Conservation (phyloP, 2,888 invertebrate species). For the Brachylomia viminalis region DNA sequence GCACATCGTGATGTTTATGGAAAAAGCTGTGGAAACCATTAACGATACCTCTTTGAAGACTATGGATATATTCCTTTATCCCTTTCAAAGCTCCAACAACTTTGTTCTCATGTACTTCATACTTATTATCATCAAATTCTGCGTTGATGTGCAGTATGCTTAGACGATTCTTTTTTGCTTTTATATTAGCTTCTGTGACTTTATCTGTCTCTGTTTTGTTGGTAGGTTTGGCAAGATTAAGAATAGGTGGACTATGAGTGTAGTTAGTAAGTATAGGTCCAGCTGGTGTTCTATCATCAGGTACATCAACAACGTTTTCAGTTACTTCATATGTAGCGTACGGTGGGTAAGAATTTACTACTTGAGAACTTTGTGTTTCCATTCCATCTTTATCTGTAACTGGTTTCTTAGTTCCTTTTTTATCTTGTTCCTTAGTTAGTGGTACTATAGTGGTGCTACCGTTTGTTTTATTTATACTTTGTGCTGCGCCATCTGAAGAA, state of each 20-base stretch:
- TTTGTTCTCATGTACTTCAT: constrained; percentile 45
- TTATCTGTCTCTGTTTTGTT: constrained; percentile 36
- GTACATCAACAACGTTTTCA: constrained; percentile 80
- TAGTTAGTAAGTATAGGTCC: constrained; percentile 75
- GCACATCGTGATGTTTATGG: constrained; percentile 56
- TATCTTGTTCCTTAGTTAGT: background rate
- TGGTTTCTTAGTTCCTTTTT: constrained; percentile 29
- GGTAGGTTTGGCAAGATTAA: constrained; percentile 53
- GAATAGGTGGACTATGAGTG: constrained; percentile 48
- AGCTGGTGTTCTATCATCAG: constrained; percentile 71
- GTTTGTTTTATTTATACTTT: background rate
- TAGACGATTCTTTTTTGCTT: constrained; percentile 55
- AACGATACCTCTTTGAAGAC: constrained; percentile 71
- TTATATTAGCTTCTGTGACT: constrained; percentile 37
- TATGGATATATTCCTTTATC: constrained; percentile 71
- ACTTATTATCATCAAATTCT: constrained; percentile 67
- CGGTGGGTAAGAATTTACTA: constrained; percentile 33
- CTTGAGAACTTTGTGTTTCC: constrained; percentile 33
- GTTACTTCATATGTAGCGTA: constrained; percentile 77
- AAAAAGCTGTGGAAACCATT: constrained; percentile 73
- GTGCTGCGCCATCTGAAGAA: background rate
- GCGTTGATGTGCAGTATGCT: constrained; percentile 73
- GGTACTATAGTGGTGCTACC: background rate
- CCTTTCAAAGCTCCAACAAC: constrained; percentile 64
- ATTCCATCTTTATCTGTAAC: constrained; percentile 38